Base-by-base conservation (phyloP, 1,140 invertebrate species). In the Drosophila bipectinata region DNA sequence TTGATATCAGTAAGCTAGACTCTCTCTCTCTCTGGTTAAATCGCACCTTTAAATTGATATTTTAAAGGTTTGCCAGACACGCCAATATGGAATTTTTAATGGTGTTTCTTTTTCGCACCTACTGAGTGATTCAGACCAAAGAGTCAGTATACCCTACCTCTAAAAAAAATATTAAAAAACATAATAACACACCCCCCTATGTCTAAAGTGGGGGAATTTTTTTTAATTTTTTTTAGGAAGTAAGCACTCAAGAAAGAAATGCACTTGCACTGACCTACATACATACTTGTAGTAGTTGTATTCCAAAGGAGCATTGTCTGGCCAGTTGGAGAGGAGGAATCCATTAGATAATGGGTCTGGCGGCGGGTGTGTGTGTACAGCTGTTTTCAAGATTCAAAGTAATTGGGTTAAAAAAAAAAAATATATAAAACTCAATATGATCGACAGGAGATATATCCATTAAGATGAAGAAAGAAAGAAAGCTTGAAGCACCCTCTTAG, bases 51-150 rank as follows among this genome's bases (percentile, higher is more conserved):
- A 18, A 7, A 44, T 44, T 18, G n/a, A 44, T 18, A 18, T 44
- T 44, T 15, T 18, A 18, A 14, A 47, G 44, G 44, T 21, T 47
- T 15, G 34, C 28, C n/a, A 28, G 45, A 61, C 47, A 67, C 34
- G 45, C 47, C 58, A 67, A 63, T 51, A 18, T 44, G 34, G 59
- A 67, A 63, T 67, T 32, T 51, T 63, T 63, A 63, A 67, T 67
- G 63, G 63, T 4, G 28, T 62, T 47, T 44, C n/a, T 4, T 47
- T 18, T 47, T 66, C 45, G 62, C 62, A 66, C 63, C 63, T 62
- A 32, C 21, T 21, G 48, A 45, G 48, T 60, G 57, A 67, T 63
- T 67, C 58, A 67, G 58, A 51, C 47, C 45, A 61, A 62, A 21
- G 21, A 49, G 32, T 37, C n/a, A 49, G 28, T 49, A 15, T 6